Evolutionary conservation across 92 coral and sea anemone species (phyloP).

Genomic region (Pocillopora grandis): DNA sequence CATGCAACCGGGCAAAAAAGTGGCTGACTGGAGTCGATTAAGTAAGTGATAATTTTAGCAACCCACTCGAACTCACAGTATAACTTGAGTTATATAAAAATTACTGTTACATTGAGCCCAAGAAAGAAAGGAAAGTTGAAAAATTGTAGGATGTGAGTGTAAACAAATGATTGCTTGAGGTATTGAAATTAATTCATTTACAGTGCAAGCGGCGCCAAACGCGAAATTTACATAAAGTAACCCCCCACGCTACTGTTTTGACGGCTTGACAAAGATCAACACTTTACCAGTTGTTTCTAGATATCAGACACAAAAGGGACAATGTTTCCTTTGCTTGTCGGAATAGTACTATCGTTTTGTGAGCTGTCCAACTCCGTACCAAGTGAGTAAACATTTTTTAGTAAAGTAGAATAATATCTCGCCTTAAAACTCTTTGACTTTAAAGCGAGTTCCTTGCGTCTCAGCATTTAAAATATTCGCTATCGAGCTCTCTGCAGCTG

Average conservation of each 20-base stretch:
- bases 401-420: not conserved
- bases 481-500: too few species aligned
- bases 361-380: not conserved
- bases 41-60: too few species aligned
- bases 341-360: constrained; percentile 2
- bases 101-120: not conserved
- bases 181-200: not conserved
- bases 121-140: not conserved
- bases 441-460: not conserved
- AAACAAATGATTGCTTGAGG: constrained; percentile 3
- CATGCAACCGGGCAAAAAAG: too few species aligned
- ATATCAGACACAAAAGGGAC: not conserved
- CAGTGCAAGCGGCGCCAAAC: not conserved
- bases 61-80: too few species aligned
- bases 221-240: constrained; percentile 22
- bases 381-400: not conserved
- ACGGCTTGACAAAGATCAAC: constrained; percentile 6
- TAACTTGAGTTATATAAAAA: not conserved
- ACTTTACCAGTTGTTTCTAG: not conserved
- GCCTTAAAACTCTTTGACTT: not conserved
- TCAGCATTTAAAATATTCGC: not conserved
- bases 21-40: too few species aligned
- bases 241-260: not conserved
- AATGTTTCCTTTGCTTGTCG: not conserved
- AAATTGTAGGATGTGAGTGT: not conserved